A percentile compares a stretch with the other conserved stretches of the same genome.
Conservation (phyloP, 2,888 invertebrate genomes). For the Eledona agricola region DNA sequence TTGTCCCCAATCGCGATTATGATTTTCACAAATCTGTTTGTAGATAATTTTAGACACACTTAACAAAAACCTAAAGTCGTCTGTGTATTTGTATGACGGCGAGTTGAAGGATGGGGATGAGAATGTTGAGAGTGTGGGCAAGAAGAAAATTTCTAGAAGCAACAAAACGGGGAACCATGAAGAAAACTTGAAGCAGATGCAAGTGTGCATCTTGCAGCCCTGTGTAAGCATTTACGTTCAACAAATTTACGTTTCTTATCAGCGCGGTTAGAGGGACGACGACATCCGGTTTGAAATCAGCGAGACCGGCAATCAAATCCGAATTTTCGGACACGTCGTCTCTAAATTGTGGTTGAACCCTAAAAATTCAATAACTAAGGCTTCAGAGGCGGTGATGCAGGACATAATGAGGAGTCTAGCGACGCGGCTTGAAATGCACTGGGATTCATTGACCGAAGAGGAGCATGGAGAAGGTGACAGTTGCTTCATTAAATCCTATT, state of each 20-base stretch:
- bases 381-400: constrained; percentile 77
- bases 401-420: constrained; percentile 87
- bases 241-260: neutral
- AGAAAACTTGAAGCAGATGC: constrained; percentile 66
- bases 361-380: constrained; percentile 77
- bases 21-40: constrained; percentile 39
- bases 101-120: constrained; percentile 72
- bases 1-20: constrained; percentile 12
- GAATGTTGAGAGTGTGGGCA: constrained; percentile 70
- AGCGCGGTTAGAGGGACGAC: constrained; percentile 14
- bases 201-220: constrained; percentile 75
- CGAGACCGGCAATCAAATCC: constrained; percentile 74
- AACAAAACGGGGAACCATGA: constrained; percentile 61
- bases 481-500: constrained; percentile 4
- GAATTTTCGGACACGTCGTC: constrained; percentile 76
- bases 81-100: constrained; percentile 79
- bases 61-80: constrained; percentile 68
- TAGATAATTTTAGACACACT: constrained; percentile 71
- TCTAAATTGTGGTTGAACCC: constrained; percentile 82
- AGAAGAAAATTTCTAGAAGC: constrained; percentile 62
- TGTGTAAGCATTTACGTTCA: constrained; percentile 66
- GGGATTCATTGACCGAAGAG: constrained; percentile 90
- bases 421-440: constrained; percentile 89
- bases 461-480: constrained; percentile 73
- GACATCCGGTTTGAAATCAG: constrained; percentile 60